Base-by-base conservation (phyloP, 2,888 invertebrate genomes). In the Xestobium rufovillosum region DNA sequence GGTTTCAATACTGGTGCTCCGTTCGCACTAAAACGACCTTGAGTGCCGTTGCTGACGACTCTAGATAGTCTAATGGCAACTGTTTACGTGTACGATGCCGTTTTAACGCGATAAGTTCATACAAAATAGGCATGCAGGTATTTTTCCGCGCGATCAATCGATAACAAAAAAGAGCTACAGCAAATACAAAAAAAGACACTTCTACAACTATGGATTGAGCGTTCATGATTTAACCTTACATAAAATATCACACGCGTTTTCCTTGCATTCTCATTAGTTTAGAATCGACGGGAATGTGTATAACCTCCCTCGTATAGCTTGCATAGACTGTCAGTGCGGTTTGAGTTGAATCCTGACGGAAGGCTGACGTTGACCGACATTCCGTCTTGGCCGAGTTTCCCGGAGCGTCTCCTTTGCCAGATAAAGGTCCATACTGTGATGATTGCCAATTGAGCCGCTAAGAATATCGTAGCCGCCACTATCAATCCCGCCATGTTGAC, bases 281-380 rank as follows among this genome's bases (percentile, higher is more conserved):
- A 66, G 54, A 66, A 66, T 50, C 65, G 54, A 48, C 65, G 77
- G 62, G 78, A 77, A 72, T 83, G 84, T 50, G 80, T 78, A 69
- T 86, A 87, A 60, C 84, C 85, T 63, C 81, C 78, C 67, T 87
- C 89, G 71, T 88, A 90, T 54, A 89, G 75, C 71, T 89, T 90
- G 72, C 87, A 86, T 56, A 88, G 76, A 58, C 80, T 82, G 62
- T 81, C 83, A 40, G 77, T 73, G 60, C 78, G 75, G 47, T 76
- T 69, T 9, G 57, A 51, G 45, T 64, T 63, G 31, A 76, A 70
- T 47, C 76, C 78, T 31, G 78, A 74, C 11, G 82, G 79, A 31
- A 56, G 73, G 60, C 83, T 78, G 32, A 74, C 70, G 50, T 70
- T 73, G 32, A 73, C 72, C 27, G 72, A 71, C 53, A 73, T 66